phyloP scores from a whole-genome alignment of 2,888 invertebrate species.

The Nudaria mundana region DNA sequence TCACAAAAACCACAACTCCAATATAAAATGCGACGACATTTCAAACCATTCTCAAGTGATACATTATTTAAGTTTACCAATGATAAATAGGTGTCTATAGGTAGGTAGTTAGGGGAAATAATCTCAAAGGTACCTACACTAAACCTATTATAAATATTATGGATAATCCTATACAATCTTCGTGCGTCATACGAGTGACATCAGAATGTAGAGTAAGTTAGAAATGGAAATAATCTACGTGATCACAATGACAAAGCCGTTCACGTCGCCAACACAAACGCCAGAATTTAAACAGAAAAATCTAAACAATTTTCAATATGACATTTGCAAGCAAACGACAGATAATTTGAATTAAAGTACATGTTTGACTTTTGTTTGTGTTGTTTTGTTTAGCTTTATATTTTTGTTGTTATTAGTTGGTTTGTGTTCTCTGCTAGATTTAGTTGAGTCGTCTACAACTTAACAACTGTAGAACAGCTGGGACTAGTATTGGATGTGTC shows the following conservation, averaged over 20 bases:
- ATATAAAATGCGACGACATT: too few species aligned
- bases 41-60: too few species aligned
- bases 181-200: conserved; percentile 33
- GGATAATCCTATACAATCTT: conserved; percentile 27
- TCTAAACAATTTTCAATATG: conserved; percentile 6
- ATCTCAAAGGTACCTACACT: conserved; percentile 11
- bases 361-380: not conserved
- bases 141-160: conserved; percentile 15
- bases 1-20: too few species aligned
- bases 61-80: too few species aligned
- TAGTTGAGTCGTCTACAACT: too few species aligned
- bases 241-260: conserved; percentile 23
- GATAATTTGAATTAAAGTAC: not conserved
- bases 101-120: too few species aligned
- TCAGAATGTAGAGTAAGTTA: conserved; percentile 28
- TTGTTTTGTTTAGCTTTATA: too few species aligned
- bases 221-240: conserved; percentile 33
- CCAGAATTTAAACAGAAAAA: conserved; percentile 16
- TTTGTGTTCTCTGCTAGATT: too few species aligned
- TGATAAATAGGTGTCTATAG: conserved; percentile 2
- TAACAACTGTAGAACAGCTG: too few species aligned
- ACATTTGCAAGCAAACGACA: not conserved
- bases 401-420: too few species aligned
- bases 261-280: conserved; percentile 16
- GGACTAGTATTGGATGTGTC: too few species aligned